Evolutionary conservation across 2,113 vertebrate species (phyloP).

Genomic region (Numida meleagris): DNA sequence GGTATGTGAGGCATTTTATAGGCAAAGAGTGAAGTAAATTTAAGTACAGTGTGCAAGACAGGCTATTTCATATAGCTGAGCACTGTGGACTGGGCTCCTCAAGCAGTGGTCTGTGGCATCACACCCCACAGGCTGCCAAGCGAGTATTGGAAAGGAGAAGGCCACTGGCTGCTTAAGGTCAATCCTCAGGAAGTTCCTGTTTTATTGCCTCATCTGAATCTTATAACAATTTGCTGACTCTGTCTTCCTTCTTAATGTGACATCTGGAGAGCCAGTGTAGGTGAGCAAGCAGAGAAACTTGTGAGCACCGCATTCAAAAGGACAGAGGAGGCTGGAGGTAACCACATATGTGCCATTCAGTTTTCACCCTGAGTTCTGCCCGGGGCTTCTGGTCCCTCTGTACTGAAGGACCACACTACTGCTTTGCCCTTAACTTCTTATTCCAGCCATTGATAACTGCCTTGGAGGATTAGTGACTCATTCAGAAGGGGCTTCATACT

Average conservation of each 20-base stretch:
- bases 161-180: background rate
- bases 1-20: background rate
- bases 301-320: background rate
- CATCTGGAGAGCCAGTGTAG: background rate
- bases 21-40: background rate
- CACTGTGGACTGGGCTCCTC: background rate
- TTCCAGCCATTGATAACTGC: background rate
- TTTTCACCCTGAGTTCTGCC: background rate
- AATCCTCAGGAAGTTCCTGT: background rate
- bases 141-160: background rate
- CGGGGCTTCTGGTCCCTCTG: background rate
- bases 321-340: background rate
- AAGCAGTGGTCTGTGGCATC: background rate
- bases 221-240: background rate
- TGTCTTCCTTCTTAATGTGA: background rate
- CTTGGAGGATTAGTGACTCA: rapidly evolving
- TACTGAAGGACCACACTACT: background rate
- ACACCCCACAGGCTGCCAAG: background rate
- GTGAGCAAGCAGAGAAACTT: background rate
- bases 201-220: background rate
- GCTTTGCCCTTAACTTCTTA: background rate
- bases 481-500: background rate
- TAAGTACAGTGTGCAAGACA: background rate
- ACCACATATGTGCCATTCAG: rapidly evolving
- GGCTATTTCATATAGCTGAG: background rate